phyloP scores from a whole-genome alignment of 2,113 vertebrate genomes.

The Seriola rivoliana region DNA sequence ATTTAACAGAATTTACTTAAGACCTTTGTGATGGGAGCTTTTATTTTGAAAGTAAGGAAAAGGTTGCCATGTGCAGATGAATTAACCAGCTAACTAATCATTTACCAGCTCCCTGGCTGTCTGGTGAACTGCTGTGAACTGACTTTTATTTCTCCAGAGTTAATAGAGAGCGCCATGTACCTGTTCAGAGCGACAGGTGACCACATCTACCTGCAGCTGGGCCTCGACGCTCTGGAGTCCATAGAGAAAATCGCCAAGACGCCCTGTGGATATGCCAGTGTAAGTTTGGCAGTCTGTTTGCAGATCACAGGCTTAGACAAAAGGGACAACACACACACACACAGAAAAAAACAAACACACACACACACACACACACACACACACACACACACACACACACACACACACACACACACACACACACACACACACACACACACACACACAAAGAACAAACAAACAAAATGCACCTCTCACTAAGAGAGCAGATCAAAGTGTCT shows the following conservation, averaged over 20 bases:
- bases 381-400: not conserved
- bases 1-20: no score
- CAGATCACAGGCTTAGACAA: no score
- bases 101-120: not conserved
- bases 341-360: no score
- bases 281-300: constrained; percentile 75
- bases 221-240: constrained; percentile 94
- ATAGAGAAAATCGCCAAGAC: constrained; percentile 95
- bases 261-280: constrained; percentile 96
- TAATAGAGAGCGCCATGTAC: constrained; percentile 98
- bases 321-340: not conserved
- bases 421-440: not conserved
- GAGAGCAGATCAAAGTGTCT: no score
- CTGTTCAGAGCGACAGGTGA: constrained; percentile 96
- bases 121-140: not conserved
- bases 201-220: constrained; percentile 92
- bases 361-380: not conserved
- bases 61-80: not conserved
- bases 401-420: no score
- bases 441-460: not conserved
- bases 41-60: constrained; percentile 15
- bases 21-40: not conserved
- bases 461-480: no score
- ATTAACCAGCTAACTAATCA: not conserved
- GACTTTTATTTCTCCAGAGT: constrained; percentile 83